Conservation (phyloP, 2,888 invertebrate genomes). For the Branchipolynoe longqiensis region DNA sequence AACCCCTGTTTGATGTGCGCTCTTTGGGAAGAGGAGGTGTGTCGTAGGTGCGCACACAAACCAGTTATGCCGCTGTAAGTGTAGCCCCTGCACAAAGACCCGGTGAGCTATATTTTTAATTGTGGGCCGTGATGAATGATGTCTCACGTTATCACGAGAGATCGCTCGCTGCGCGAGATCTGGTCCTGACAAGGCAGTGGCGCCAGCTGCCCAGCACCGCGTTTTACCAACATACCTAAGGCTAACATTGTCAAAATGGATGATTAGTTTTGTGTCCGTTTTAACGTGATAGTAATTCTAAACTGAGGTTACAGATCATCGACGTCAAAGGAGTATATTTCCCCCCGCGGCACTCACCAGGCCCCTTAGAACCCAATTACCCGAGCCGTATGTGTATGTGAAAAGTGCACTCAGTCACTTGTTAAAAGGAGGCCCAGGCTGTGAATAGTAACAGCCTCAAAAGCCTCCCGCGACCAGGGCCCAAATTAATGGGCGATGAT, state of each 20-base stretch:
- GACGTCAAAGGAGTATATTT: too few relatives aligned
- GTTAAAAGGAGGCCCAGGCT: too few relatives aligned
- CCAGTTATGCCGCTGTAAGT: slow-evolving; percentile 21
- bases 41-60: background rate
- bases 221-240: too few relatives aligned
- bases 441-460: slow-evolving; percentile 27
- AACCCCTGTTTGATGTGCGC: slow-evolving; percentile 30
- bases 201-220: slow-evolving; percentile 15
- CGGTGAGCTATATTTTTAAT: slow-evolving; percentile 52
- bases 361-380: too few relatives aligned
- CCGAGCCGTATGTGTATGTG: too few relatives aligned
- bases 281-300: too few relatives aligned
- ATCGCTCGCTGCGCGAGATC: slow-evolving; percentile 30
- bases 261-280: too few relatives aligned
- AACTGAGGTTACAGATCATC: too few relatives aligned
- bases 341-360: too few relatives aligned
- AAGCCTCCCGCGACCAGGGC: background rate
- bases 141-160: slow-evolving; percentile 52
- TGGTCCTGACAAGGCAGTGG: slow-evolving; percentile 18
- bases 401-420: too few relatives aligned
- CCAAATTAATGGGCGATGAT: slow-evolving; percentile 54
- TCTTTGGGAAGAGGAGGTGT: background rate
- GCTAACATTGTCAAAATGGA: too few relatives aligned
- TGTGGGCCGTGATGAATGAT: slow-evolving; percentile 41
- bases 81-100: slow-evolving; percentile 19